A percentile compares a stretch with the other conserved stretches of the same genome.
These are phyloP conservation scores for Petrolisthes cinctipes DNA, from an alignment of 2,888 invertebrate species.

Conservation along the genomic window DNA sequence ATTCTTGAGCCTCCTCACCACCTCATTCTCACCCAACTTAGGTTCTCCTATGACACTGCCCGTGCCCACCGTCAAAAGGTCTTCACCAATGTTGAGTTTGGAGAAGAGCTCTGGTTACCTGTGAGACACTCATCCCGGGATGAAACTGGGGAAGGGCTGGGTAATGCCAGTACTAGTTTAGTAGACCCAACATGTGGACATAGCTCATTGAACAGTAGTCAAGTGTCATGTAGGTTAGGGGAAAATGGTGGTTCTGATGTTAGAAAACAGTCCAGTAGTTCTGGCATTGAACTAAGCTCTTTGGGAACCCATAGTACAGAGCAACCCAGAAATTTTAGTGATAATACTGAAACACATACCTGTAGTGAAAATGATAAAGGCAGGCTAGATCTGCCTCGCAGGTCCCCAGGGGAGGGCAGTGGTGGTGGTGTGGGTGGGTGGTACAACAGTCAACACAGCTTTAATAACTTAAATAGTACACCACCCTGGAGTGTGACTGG, in stretches of 20 bases:
- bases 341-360: neutral
- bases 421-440: constrained; percentile 1
- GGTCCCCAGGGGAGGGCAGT: neutral
- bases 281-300: neutral
- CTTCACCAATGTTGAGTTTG: constrained; percentile 73
- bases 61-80: constrained; percentile 84
- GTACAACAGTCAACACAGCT: neutral
- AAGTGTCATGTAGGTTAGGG: neutral
- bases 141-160: neutral
- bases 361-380: neutral
- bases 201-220: too few species aligned
- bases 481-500: neutral
- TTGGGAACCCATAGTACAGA: neutral
- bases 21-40: constrained; percentile 83
- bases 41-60: constrained; percentile 82
- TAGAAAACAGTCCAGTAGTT: neutral
- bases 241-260: neutral
- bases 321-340: neutral
- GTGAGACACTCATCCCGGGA: constrained; percentile 57
- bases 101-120: constrained; percentile 69
- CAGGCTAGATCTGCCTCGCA: neutral
- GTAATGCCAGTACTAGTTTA: neutral
- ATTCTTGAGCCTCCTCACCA: constrained; percentile 82
- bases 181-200: neutral
- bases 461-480: neutral